A percentile compares a stretch with the other conserved stretches of the same genome.
phyloP scores from a whole-genome alignment of 1,140 invertebrate species.

The Halictus rubicundus region DNA sequence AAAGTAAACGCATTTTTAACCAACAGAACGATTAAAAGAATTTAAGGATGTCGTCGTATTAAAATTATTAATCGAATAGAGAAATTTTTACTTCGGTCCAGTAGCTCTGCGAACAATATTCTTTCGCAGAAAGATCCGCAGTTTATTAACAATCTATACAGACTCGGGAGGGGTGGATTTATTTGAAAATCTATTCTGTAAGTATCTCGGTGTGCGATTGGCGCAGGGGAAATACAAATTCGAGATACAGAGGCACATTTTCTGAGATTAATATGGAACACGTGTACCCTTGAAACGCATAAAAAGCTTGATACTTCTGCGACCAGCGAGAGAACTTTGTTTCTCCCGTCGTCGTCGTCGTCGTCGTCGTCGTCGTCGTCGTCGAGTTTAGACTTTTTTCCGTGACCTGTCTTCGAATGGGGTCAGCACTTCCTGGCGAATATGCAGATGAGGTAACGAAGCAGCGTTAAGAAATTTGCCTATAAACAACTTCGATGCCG shows the following conservation, averaged over 20 bases:
- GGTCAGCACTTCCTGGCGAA: background rate
- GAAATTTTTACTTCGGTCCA: too few relatives aligned
- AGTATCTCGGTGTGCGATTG: background rate
- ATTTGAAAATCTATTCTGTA: background rate
- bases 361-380: too few relatives aligned
- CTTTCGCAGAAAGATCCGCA: too few relatives aligned
- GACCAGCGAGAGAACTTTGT: background rate
- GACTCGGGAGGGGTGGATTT: too few relatives aligned
- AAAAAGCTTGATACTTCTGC: background rate
- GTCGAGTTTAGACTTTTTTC: background rate
- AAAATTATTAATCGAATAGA: too few relatives aligned
- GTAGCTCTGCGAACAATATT: too few relatives aligned
- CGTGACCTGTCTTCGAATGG: background rate
- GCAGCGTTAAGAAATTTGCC: too few relatives aligned
- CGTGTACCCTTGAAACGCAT: background rate
- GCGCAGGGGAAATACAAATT: background rate
- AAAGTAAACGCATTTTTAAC: too few relatives aligned
- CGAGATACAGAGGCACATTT: background rate
- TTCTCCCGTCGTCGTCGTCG: too few relatives aligned
- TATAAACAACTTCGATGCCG: background rate
- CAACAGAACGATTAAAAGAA: too few relatives aligned
- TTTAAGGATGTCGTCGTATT: too few relatives aligned
- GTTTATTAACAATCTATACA: too few relatives aligned
- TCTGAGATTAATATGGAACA: background rate
- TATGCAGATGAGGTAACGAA: background rate